Evolutionary conservation across 2,797 vertebrate species (phyloP).

Genomic region (Toxotes lorentzi): DNA sequence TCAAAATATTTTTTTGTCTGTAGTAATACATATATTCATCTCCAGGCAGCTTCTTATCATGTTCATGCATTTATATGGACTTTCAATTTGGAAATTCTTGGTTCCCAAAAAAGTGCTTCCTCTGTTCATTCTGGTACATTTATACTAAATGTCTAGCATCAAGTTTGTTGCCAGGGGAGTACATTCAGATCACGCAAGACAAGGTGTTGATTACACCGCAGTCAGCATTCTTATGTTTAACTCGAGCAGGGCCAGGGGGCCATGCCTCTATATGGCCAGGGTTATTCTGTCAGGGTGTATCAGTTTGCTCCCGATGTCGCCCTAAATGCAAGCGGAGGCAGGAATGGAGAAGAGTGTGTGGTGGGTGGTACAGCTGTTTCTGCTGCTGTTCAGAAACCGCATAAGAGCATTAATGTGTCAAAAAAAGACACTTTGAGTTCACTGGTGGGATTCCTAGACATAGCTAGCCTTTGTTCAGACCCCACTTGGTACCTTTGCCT

Average conservation of each 20-base stretch:
- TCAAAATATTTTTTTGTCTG: background rate
- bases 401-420: slow-evolving; percentile 69
- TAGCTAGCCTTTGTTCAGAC: slow-evolving; percentile 48
- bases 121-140: slow-evolving; percentile 34
- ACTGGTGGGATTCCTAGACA: slow-evolving; percentile 53
- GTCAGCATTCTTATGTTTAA: slow-evolving; percentile 80
- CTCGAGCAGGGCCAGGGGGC: slow-evolving; percentile 23
- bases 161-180: slow-evolving; percentile 56
- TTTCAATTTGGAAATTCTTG: background rate
- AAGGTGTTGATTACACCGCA: slow-evolving; percentile 69
- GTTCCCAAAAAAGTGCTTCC: slow-evolving; percentile 21
- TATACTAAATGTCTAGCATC: slow-evolving; percentile 20
- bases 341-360: slow-evolving; percentile 33
- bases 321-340: slow-evolving; percentile 52
- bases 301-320: slow-evolving; percentile 63
- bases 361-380: slow-evolving; percentile 56
- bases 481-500: slow-evolving; percentile 11
- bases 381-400: slow-evolving; percentile 45
- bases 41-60: background rate
- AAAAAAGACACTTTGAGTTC: slow-evolving; percentile 70
- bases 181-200: background rate
- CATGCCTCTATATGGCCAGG: slow-evolving; percentile 77
- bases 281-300: slow-evolving; percentile 69
- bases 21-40: background rate
- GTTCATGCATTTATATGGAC: background rate